phyloP scores from a whole-genome alignment of 2,888 invertebrate species.

The Lymantria monacha region DNA sequence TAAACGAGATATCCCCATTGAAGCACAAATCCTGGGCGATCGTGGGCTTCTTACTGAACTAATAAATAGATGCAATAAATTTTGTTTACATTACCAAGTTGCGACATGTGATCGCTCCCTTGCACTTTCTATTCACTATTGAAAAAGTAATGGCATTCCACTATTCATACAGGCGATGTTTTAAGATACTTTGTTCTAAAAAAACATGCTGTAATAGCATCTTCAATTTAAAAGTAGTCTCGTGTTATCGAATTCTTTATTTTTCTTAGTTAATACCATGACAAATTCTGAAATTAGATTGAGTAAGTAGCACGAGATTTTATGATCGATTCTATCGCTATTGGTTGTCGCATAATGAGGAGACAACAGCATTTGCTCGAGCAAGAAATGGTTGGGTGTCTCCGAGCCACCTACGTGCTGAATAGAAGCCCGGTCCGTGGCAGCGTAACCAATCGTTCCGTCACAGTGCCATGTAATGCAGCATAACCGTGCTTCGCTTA shows the following conservation, averaged over 20 bases:
- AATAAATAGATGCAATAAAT: constrained; percentile 76
- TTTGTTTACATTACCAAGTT: constrained; percentile 60
- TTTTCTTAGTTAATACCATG: constrained; percentile 59
- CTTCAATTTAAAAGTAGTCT: constrained; percentile 23
- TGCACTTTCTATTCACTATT: constrained; percentile 29
- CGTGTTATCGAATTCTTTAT: constrained; percentile 54
- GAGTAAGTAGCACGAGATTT: constrained; percentile 62
- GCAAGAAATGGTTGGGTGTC: constrained; percentile 70
- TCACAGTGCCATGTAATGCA: constrained; percentile 72
- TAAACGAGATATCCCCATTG: constrained; percentile 66
- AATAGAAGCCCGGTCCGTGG: constrained; percentile 46
- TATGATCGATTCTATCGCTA: constrained; percentile 64
- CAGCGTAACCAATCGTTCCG: constrained; percentile 73
- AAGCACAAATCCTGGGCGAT: constrained; percentile 61
- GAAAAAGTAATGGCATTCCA: constrained; percentile 2
- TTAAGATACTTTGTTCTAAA: background rate
- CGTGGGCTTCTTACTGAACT: constrained; percentile 67
- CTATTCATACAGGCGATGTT: background rate
- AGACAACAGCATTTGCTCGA: constrained; percentile 67
- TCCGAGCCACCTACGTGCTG: constrained; percentile 72
- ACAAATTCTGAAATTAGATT: constrained; percentile 72
- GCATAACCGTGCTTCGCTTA: constrained; percentile 67
- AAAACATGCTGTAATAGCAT: background rate
- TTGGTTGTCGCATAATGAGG: constrained; percentile 69
- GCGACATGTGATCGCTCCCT: constrained; percentile 47